These are phyloP conservation scores for Paedocypris sp. DNA, from an alignment of 2,113 vertebrate genomes.

Conservation along the genomic window DNA sequence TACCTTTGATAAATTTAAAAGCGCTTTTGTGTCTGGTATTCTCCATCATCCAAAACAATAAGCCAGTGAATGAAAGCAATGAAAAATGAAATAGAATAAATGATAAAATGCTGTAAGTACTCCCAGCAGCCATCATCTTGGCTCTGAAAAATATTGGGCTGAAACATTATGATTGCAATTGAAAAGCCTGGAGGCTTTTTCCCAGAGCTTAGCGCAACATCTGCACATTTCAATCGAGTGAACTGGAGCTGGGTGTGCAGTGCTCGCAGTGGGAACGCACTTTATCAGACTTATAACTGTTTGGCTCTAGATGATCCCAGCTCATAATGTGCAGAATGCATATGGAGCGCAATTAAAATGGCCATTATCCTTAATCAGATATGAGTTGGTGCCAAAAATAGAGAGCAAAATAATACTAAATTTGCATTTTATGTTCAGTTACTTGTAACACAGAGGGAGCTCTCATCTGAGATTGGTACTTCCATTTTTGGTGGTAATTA, in stretches of 20 bases:
- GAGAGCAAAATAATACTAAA: neutral
- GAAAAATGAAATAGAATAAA: too few species aligned
- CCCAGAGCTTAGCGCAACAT: slow-evolving; percentile 6
- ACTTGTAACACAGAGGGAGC: too few species aligned
- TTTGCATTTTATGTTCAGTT: neutral
- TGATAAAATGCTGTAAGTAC: slow-evolving; percentile 6
- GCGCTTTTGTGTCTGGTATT: too few species aligned
- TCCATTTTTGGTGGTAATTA: too few species aligned
- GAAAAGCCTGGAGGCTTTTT: slow-evolving; percentile 3
- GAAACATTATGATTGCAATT: neutral
- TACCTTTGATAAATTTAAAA: too few species aligned
- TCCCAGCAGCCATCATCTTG: neutral
- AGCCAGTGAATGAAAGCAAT: too few species aligned
- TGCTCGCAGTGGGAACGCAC: neutral
- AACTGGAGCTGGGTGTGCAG: slow-evolving; percentile 5
- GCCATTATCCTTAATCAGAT: neutral
- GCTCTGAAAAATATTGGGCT: neutral
- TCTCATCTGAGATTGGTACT: too few species aligned
- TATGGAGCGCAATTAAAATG: neutral
- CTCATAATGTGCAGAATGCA: neutral
- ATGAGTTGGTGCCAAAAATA: neutral
- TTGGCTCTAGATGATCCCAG: neutral
- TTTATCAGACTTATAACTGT: neutral
- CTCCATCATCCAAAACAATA: too few species aligned
- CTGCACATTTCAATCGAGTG: slow-evolving; percentile 21